phyloP scores from a whole-genome alignment of 2,888 invertebrate species.

The Stramonita haemastoma region DNA sequence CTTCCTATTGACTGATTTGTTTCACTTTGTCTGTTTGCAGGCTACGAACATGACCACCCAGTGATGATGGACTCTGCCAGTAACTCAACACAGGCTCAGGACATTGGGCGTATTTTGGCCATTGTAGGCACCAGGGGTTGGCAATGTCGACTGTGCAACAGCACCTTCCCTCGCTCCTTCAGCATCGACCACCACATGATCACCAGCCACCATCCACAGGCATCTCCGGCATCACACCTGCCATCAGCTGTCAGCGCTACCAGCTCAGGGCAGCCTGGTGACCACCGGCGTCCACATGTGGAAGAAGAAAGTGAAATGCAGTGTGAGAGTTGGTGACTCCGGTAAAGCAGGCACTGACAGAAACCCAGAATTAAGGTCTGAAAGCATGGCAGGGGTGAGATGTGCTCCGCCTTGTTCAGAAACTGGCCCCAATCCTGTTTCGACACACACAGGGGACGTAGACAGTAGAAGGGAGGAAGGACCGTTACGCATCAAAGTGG shows the following conservation, averaged over 20 bases:
- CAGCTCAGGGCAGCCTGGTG: not conserved
- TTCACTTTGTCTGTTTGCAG: no score
- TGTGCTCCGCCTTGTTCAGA: not conserved
- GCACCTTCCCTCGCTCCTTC: constrained; percentile 36
- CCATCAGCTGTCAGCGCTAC: not conserved
- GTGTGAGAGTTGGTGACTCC: not conserved
- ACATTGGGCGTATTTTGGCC: constrained; percentile 27
- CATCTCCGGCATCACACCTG: not conserved
- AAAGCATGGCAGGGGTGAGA: not conserved
- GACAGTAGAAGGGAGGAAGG: not conserved
- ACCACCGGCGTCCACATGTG: not conserved
- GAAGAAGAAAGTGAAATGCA: not conserved
- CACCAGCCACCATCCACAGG: not conserved
- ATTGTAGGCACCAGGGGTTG: constrained; percentile 34
- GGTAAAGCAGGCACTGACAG: not conserved
- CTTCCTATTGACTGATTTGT: no score
- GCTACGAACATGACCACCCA: not conserved
- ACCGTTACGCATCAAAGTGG: not conserved
- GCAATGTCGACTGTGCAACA: constrained; percentile 34
- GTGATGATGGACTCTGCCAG: not conserved
- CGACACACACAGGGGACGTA: not conserved
- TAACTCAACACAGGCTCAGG: not conserved
- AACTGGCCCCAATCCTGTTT: not conserved
- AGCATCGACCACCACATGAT: constrained; percentile 42
- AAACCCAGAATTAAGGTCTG: not conserved